These are phyloP conservation scores for Rhagologus leucostigma DNA, from an alignment of 2,113 vertebrate species.

Conservation along the genomic window DNA sequence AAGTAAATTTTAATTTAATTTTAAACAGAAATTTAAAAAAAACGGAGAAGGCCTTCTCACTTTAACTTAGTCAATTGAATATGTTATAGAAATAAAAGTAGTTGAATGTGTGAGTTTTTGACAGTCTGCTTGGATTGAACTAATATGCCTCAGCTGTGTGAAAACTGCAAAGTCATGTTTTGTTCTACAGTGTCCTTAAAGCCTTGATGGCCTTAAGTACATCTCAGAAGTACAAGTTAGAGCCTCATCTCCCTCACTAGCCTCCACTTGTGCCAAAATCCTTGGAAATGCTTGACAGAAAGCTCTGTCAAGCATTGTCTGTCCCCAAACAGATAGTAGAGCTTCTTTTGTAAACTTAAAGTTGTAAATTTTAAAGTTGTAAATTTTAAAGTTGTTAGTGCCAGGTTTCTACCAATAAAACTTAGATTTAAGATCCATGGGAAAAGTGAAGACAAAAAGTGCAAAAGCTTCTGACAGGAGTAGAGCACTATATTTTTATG, in stretches of 20 bases:
- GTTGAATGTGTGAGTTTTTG: background rate
- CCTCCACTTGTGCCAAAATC: background rate
- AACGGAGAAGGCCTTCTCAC: background rate
- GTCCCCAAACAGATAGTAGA: background rate
- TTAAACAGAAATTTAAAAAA: background rate
- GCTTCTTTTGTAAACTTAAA: background rate
- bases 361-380: background rate
- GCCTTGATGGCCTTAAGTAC: background rate
- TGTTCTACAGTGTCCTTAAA: background rate
- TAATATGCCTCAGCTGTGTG: accelerated
- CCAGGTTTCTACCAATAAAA: background rate
- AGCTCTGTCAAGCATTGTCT: background rate
- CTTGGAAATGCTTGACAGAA: background rate
- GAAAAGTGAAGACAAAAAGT: background rate
- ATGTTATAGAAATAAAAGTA: background rate
- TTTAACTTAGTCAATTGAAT: background rate
- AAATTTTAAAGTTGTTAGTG: background rate
- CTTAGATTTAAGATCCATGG: background rate
- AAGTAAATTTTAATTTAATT: background rate
- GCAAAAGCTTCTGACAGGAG: background rate
- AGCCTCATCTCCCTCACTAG: background rate
- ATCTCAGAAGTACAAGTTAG: background rate
- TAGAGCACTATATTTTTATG: background rate
- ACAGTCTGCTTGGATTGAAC: background rate
- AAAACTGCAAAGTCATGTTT: background rate